Evolutionary conservation across 2,888 invertebrate genomes (phyloP), one percentile per base, ranked within the genome.

Genomic region (Carpatolechia fugitivella): DNA sequence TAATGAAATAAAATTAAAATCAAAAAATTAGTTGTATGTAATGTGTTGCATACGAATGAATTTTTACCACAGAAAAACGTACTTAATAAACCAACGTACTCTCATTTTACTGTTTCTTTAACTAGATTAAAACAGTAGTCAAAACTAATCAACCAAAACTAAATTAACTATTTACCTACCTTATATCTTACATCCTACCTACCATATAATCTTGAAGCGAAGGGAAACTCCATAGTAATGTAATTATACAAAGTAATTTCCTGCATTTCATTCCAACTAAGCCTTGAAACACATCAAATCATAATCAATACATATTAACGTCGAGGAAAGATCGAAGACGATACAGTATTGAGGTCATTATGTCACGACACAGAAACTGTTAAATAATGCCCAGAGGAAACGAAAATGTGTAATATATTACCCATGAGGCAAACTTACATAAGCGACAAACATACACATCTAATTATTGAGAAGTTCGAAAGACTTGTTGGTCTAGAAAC

Each of bases 351-450:
- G 49, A 35, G 49, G 49, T 10, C 49, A 49, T 20, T 31, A 35
- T 49, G 49, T 35, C 49, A 49, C 49, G 49, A 7, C 49, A 31
- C 47, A 33, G 35, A 49, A 51, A 38, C 24, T 50, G 38, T 38
- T 50, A 14, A 50, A 51, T 40, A 51, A 29, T 14, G 14, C 20
- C 51, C 14, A 30, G 10, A 51, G 40, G 51, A 51, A 51, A 40
- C 38, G 38, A 33, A 36, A 35, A 41, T 41, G 18, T 10, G 40
- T 41, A 41, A 16, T 18, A 10, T 1, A 10, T 1, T 18, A 18
- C 11, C 8, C 18, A 41, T 41, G 16, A 41, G 16, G 18, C 18
- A 41, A 38, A n/a, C 4, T 11, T 20, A 3, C 13, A 7, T 44
- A 44, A 44, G n/a, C 10, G 29, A 24, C 16, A 8, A 20, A 41